Base-by-base conservation (phyloP, 2,888 invertebrate species). In the Coelogynopora nodosa region DNA sequence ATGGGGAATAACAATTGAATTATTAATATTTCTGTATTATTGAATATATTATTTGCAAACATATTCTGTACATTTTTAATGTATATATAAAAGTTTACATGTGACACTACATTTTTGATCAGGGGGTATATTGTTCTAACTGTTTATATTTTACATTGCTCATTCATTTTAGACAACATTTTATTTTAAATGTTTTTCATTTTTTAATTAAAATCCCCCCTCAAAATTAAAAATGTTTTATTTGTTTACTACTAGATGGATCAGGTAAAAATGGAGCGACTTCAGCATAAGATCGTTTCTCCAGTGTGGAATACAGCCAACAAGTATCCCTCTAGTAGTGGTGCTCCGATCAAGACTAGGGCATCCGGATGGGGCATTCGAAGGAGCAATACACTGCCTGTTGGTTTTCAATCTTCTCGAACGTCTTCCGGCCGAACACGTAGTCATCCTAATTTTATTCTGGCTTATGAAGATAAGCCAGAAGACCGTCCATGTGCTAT, bases 261-360 rank as follows among this genome's bases (percentile, higher is more conserved):
- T 74, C 27, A 74, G 5, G 74, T 74, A 5, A 74, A 74, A 74
- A 74, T 74, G 74, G 74, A 74, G 23, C 74, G 74, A 13, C 74
- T 74, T 26, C 74, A 74, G 23, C 5, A 74, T 74, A 74, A 74
- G 23, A 74, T 74, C 5, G 74, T 74, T 5, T 74, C 74, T 74
- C 74, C 74, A 74, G 74, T 74, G 23, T 74, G 74, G 74, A 74
- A 74, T 26, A 74, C 23, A 74, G 74, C 74, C 5, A 74, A 74
- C 74, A 74, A 74, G 23, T 74, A 74, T 23, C 74, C 74, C 27
- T 13, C 10, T 26, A 74, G 18, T 26, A 74, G 23, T 74, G 74
- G 74, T 5, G 23, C 18, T n/a, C 23, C 23, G 23, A 74, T 23
- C 23, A 74, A 74, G 23, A n/a, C 74, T 74, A 74, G 23, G n/a